Conservation (phyloP, 2,888 invertebrate species). For the Hypselothyrea guttata region DNA sequence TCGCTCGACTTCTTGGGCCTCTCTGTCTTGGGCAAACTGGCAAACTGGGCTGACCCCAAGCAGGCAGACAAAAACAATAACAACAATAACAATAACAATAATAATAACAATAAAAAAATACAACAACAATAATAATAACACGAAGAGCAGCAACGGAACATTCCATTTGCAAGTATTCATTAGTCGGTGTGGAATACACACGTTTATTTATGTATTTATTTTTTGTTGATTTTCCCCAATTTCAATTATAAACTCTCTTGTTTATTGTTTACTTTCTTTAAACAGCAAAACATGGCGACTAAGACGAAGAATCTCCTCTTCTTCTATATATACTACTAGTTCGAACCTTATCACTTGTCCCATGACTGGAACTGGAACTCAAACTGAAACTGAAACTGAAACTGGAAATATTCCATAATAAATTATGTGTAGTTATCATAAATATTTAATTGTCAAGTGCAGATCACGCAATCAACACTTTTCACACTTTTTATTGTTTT, state of each 20-base stretch:
- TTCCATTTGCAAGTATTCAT: conserved; percentile 67
- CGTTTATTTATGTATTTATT: conserved; percentile 4
- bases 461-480: conserved; percentile 42
- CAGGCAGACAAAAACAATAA: conserved; percentile 38
- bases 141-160: conserved; percentile 64
- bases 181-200: conserved; percentile 30
- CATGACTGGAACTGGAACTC: no score
- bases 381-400: no score
- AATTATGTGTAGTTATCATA: conserved; percentile 59
- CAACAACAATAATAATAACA: conserved; percentile 43
- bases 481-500: conserved; percentile 56
- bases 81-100: conserved; percentile 34
- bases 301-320: no score
- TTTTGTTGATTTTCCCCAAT: conserved; percentile 13
- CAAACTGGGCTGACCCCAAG: conserved; percentile 61
- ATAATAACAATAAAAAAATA: conserved; percentile 35
- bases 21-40: conserved; percentile 37
- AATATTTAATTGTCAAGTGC: conserved; percentile 40
- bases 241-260: conserved; percentile 40
- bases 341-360: conserved; percentile 44
- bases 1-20: conserved; percentile 9
- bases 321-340: conserved; percentile 14
- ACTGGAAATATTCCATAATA: conserved; percentile 66
- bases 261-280: conserved; percentile 63
- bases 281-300: neutral